phyloP scores from a whole-genome alignment of 1,140 invertebrate species.

The Cheumatopsyche charites region DNA sequence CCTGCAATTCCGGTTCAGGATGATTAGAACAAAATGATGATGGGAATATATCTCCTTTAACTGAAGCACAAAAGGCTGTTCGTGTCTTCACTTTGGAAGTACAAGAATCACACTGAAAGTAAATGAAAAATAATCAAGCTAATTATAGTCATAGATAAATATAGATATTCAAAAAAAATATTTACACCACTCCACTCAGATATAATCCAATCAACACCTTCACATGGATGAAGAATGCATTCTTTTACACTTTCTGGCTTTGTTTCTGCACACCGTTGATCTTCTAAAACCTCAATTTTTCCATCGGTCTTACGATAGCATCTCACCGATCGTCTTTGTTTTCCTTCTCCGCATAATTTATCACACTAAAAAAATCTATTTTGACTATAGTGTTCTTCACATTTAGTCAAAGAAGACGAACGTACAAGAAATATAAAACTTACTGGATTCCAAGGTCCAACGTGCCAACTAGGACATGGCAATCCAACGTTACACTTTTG shows the following conservation, averaged over 20 bases:
- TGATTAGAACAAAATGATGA: constrained; percentile 69
- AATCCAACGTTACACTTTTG: constrained; percentile 78
- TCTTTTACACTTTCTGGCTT: constrained; percentile 72
- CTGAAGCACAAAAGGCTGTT: constrained; percentile 73
- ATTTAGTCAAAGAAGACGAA: not conserved
- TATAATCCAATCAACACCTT: constrained; percentile 89
- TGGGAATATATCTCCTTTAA: constrained; percentile 72
- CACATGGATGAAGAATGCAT: constrained; percentile 83
- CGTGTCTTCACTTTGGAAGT: constrained; percentile 77
- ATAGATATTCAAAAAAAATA: constrained; percentile 47
- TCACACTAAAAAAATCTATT: constrained; percentile 70
- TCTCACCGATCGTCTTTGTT: constrained; percentile 72
- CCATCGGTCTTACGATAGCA: constrained; percentile 78
- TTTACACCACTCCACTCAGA: constrained; percentile 89
- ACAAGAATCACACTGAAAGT: constrained; percentile 73
- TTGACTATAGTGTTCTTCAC: not conserved
- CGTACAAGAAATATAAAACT: constrained; percentile 51
- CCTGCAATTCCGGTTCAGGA: constrained; percentile 64
- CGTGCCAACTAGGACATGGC: constrained; percentile 82
- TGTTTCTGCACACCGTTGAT: constrained; percentile 71
- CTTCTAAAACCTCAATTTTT: constrained; percentile 72
- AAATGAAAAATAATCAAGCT: constrained; percentile 26
- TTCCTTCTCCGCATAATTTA: constrained; percentile 85
- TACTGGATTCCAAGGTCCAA: constrained; percentile 86
- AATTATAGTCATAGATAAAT: not conserved